Conservation (phyloP, 1,140 invertebrate species). For the Sogatella furcifera region DNA sequence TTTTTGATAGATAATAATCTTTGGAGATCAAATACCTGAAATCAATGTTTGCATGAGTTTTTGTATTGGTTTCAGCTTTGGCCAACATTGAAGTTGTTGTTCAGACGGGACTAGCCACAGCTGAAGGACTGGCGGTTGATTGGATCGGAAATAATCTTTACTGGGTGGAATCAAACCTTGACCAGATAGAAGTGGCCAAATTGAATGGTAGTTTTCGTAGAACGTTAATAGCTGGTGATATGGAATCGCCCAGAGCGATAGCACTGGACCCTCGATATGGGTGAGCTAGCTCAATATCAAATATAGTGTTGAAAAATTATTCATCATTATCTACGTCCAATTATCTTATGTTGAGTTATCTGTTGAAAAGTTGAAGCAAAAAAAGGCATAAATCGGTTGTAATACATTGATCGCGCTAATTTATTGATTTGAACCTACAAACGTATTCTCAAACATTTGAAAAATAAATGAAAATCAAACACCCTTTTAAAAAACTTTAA, state of each 20-base stretch:
- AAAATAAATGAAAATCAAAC: no score
- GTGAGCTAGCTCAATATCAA: conserved; percentile 26
- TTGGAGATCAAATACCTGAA: no score
- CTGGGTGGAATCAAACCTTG: conserved; percentile 73
- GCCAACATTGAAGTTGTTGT: conserved; percentile 74
- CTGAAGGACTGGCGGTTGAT: conserved; percentile 77
- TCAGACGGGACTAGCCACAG: conserved; percentile 69
- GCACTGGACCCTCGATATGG: conserved; percentile 72
- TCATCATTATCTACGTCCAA: no score
- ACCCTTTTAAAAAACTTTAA: no score
- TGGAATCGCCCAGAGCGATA: conserved; percentile 78
- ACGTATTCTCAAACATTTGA: no score
- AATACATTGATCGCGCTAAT: not conserved
- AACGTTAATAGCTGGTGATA: conserved; percentile 71
- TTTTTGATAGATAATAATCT: not conserved
- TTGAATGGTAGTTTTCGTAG: conserved; percentile 66
- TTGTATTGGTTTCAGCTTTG: conserved; percentile 40
- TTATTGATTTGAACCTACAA: no score
- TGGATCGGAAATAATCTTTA: conserved; percentile 77
- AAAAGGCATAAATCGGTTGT: not conserved
- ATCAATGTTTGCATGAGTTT: not conserved
- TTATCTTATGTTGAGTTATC: not conserved
- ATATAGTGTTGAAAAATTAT: no score
- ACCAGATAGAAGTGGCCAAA: conserved; percentile 82
- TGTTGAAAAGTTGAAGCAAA: not conserved